Base-by-base conservation (phyloP, 2,113 vertebrate species). In the Chascanopsetta lugubris region DNA sequence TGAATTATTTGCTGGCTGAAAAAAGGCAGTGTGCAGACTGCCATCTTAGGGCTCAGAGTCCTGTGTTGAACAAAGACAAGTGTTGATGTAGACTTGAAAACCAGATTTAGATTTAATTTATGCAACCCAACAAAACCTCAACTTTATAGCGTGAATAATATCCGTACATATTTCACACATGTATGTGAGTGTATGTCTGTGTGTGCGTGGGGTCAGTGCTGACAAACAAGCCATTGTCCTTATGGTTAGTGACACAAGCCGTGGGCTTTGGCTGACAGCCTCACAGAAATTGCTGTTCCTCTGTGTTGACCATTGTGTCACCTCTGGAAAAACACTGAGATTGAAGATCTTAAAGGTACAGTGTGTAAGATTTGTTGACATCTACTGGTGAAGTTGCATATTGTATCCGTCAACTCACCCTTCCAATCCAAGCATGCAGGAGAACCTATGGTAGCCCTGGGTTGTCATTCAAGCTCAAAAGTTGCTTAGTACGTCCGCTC, bases 1-100 rank as follows among this genome's bases (percentile, higher is more conserved):
- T 62, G 51, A 66, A 36, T 38, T 29, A 62, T 59, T 61, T 72
- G 26, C 57, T 72, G 58, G 17, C 25, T 75, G 24, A 50, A 69
- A 43, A 24, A 18, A 59, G 20, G 6, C 27, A 15, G 8, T 13
- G 4, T 12, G 6, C 8, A 6, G 25, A 40, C 43, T 32, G 18
- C 18, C 30, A 30, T 71, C 42, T 62, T 13, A 8, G 24, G 10
- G 8, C 1, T 55, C 27, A 29, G 38, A 3, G 20, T 55, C 20
- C 45, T 47, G 9, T 11, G 24, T 36, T 25, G 17, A n/a, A 25
- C 27, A 55, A 15, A 40, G 13, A 38, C 17, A 18, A 42, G 8
- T 42, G 17, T 42, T 42, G 38, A 42, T 42, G 2, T 2, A n/a
- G 38, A n/a, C n/a, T 6, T 0, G 17, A 8, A 5, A 13, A 18